phyloP scores from a whole-genome alignment of 2,888 invertebrate species.

The Acronicta psi region DNA sequence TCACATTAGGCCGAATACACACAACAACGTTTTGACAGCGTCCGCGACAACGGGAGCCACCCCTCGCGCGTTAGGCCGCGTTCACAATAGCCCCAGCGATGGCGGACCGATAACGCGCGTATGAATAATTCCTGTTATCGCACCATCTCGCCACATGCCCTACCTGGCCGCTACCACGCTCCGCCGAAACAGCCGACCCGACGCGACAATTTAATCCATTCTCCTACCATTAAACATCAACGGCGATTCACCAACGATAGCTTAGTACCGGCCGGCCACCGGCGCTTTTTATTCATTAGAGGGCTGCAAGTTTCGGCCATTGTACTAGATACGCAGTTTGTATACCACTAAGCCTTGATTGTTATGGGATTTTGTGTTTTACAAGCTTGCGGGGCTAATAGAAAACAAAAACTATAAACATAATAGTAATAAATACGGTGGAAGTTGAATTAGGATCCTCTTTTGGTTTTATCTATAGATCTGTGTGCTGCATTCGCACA shows the following conservation, averaged over 20 bases:
- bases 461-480: slow-evolving; percentile 57
- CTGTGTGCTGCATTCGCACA: slow-evolving; percentile 13
- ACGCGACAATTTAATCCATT: slow-evolving; percentile 65
- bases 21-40: slow-evolving; percentile 86
- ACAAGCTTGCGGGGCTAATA: slow-evolving; percentile 72
- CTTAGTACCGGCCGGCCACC: slow-evolving; percentile 77
- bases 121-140: slow-evolving; percentile 89
- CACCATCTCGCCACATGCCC: slow-evolving; percentile 88
- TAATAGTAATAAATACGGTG: slow-evolving; percentile 65
- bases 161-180: slow-evolving; percentile 85
- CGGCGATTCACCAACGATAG: slow-evolving; percentile 48
- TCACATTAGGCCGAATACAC: slow-evolving; percentile 81
- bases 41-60: slow-evolving; percentile 84
- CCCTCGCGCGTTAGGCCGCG: slow-evolving; percentile 83
- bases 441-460: slow-evolving; percentile 71
- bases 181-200: slow-evolving; percentile 67
- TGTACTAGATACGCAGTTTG: slow-evolving; percentile 83
- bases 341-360: slow-evolving; percentile 83
- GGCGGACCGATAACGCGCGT: slow-evolving; percentile 87
- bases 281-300: slow-evolving; percentile 85
- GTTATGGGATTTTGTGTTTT: slow-evolving; percentile 81
- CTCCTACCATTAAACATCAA: slow-evolving; percentile 54
- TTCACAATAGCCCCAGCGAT: slow-evolving; percentile 86
- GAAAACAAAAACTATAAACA: slow-evolving; percentile 74
- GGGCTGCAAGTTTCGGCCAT: slow-evolving; percentile 84